Evolutionary conservation across 2,888 invertebrate genomes (phyloP), one percentile per base, ranked within the genome.

Genomic region (Aspidiotus rigidus): DNA sequence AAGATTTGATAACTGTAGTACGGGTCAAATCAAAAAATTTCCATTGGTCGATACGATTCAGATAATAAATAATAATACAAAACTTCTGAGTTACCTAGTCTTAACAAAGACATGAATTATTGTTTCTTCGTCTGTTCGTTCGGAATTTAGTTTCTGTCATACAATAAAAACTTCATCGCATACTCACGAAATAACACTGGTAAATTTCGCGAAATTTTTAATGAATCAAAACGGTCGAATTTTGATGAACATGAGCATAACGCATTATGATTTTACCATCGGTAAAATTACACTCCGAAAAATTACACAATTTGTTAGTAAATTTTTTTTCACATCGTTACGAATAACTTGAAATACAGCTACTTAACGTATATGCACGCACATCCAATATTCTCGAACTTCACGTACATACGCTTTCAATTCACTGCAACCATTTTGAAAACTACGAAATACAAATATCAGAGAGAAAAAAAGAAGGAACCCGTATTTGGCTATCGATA

Each of bases 401-500:
- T 62, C 40, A 49, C 55, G 57, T 57, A 64, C 53, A 66, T 66
- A 66, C 66, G 66, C 66, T 66, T 66, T 60, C 66, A 66, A 57
- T 64, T 64, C 49, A 44, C 42, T 66, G 66, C 66, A 41, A 60
- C 66, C 66, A 66, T 66, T 66, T 69, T 69, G 62, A 69, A 62
- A 69, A 69, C 55, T 62, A 28, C 28, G 57, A n/a, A 57, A 54
- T 61, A 69, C 53, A 44, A 49, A 57, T n/a, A 15, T 11, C 57
- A 17, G 15, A 57, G 11, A 57, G 28, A 11, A 57, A 41, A 54
- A 61, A 69, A 17, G 53, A 53, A 61, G 61, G 42, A 69, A 62
- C 16, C 28, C 28, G 28, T 28, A 28, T 28, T 28, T 28, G 28
- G 28, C 28, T 28, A 28, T 28, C 28, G 28, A 28, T 28, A 28